Evolutionary conservation across 2,888 invertebrate genomes (phyloP), one percentile per base, ranked within the genome.

Genomic region (Marronus borbonicus): DNA sequence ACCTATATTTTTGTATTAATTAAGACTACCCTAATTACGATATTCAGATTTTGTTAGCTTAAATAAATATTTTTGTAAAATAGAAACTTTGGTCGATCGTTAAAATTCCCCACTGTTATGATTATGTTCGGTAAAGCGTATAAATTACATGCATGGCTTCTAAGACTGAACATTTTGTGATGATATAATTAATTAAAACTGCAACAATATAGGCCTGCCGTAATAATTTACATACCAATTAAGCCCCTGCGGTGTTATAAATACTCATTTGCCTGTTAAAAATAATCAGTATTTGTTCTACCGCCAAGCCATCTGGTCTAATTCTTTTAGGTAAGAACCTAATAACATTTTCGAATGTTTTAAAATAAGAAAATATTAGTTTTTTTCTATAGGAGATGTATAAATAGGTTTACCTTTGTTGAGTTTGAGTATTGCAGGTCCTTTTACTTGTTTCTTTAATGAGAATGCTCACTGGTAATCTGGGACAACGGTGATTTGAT

Each of bases 141-240:
- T 72, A 72, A 72, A 72, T 72, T 72, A 58, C 58, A 72, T 58
- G 72, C 72, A 72, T 72, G 36, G 58, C 17, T 72, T 72, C 24
- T 36, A 58, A 58, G 60, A 72, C 58, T 39, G 39, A 58, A 55
- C 72, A 58, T 72, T 39, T 50, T 68, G 31, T 12, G n/a, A 31
- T 72, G 72, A 72, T 58, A 72, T 58, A 72, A 72, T 58, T 72
- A 72, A 72, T 58, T 69, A 69, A 69, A 69, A 52, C 69, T 72
- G 39, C 72, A 39, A 58, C 14, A 72, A 72, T 58, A 58, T 28
- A 72, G 39, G 39, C 72, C 24, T 39, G 58, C 20, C 44, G 58
- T 72, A 58, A 17, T 72, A 72, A 72, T 72, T 72, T 52, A 55
- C 72, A 72, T 72, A 72, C 55, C 58, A 72, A 72, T 72, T 39